Evolutionary conservation across 2,888 invertebrate genomes (phyloP), one percentile per base, ranked within the genome.

Genomic region (Saturnia japonica): DNA sequence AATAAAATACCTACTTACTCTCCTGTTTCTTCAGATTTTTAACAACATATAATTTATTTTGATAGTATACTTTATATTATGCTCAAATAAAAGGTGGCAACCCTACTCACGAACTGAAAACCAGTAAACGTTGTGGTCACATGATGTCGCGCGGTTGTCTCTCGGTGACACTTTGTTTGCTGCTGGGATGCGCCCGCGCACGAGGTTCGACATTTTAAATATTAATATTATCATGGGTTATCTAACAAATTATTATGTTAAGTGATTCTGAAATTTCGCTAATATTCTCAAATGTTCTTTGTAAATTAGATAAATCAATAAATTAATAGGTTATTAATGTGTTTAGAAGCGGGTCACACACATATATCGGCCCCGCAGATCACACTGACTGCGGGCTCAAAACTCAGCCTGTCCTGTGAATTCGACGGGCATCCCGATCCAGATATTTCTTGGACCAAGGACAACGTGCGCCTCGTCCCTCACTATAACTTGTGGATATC

Each of bases 391-490:
- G 94, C 95, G 64, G 97, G 97, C 72, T 94, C 95, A 45, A 96
- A 96, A 79, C 94, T 98, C 77, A 95, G 93, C 62, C 94, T 98
- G 74, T 95, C 95, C 19, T 98, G 98, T 84, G 95, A 95, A 47
- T 96, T 97, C 66, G 96, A 96, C 76, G 98, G 98, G 4, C 96
- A 96, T 88, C 98, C 98, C 0, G 89, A 93, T 70, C 97, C 98
- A 4, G 93, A 94, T 74, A 96, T 98, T 4, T 91, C 95, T 72
- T 99, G 98, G 98, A 96, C 95, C 86, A 98, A 97, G 88, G 96
- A 98, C 84, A 95, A 96, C 67, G 87, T 88, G 45, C 93, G 89
- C 2, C 82, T 98, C 19, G 77, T 86, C 47, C 79, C 94, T 43
- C 94, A 93, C 70, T 95, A 95, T 70, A 95, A 96, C 74, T 90